These are phyloP conservation scores for Miichthys miiuy DNA, from an alignment of 2,797 vertebrate genomes.

Conservation along the genomic window DNA sequence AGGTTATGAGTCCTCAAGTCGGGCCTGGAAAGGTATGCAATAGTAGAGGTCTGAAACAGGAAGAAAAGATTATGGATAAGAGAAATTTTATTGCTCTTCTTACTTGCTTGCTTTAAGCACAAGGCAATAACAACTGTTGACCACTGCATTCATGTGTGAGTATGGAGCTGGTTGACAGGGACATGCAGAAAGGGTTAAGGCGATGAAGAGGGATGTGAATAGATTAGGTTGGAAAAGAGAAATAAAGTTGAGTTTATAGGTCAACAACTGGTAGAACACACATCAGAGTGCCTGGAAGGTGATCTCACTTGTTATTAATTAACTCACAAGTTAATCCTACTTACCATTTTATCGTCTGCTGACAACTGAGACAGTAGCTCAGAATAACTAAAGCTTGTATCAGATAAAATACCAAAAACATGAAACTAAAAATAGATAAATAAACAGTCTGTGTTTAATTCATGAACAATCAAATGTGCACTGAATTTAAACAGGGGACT, in stretches of 20 bases:
- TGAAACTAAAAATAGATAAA: neutral
- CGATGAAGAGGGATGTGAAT: neutral
- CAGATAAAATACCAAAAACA: constrained; percentile 6
- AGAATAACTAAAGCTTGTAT: constrained; percentile 26
- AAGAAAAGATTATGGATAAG: constrained; percentile 17
- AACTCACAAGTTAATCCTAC: constrained; percentile 41
- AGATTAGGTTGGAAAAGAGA: neutral
- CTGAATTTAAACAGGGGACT: neutral
- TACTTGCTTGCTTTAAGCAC: neutral
- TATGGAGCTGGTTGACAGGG: neutral
- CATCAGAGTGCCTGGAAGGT: constrained; percentile 11
- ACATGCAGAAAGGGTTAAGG: neutral
- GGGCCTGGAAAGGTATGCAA: constrained; percentile 12
- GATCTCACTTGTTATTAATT: constrained; percentile 33
- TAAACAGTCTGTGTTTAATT: constrained; percentile 11
- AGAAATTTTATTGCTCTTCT: neutral
- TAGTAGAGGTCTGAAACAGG: neutral
- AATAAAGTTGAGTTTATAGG: constrained; percentile 8
- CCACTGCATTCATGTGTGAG: neutral
- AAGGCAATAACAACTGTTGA: constrained; percentile 15
- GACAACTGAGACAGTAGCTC: constrained; percentile 35
- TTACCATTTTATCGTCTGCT: constrained; percentile 30
- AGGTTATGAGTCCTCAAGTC: constrained; percentile 39
- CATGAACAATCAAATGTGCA: neutral
- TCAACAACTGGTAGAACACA: constrained; percentile 24